Conservation (phyloP, 2,113 vertebrate species). For the Lanius collurio region DNA sequence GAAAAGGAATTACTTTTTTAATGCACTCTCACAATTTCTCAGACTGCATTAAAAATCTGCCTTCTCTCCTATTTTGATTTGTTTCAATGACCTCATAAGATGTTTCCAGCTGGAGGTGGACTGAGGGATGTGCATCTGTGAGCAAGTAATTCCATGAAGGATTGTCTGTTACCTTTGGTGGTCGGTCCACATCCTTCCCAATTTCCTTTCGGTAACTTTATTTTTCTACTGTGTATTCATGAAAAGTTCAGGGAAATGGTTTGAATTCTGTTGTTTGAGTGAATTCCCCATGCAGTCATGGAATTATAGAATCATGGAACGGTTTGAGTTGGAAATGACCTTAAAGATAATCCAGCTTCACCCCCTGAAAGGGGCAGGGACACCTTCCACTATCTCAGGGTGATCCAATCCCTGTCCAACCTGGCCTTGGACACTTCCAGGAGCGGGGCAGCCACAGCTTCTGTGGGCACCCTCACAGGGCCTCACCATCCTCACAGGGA, state of each 20-base stretch:
- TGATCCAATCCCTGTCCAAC: accelerated
- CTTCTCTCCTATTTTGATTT: neutral
- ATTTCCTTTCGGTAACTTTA: neutral
- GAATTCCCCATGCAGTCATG: neutral
- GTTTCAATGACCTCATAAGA: neutral
- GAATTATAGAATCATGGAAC: neutral
- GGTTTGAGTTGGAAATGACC: neutral
- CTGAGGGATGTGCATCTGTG: neutral
- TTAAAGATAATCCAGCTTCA: neutral
- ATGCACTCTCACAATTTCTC: neutral
- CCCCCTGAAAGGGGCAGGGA: neutral
- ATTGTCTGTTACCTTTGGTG: neutral
- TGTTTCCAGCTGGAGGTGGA: neutral
- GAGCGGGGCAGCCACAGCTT: neutral
- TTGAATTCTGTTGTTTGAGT: neutral
- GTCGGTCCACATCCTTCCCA: neutral
- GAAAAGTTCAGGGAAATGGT: neutral
- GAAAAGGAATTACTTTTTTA: neutral
- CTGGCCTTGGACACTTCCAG: neutral
- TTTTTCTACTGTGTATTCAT: neutral
- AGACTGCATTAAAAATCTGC: neutral
- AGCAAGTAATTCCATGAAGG: neutral
- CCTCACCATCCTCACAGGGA: accelerated
- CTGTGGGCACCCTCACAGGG: neutral
- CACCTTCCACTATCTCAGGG: accelerated